Base-by-base conservation (phyloP, 2,888 invertebrate species). In the Eupeodes luniger region DNA sequence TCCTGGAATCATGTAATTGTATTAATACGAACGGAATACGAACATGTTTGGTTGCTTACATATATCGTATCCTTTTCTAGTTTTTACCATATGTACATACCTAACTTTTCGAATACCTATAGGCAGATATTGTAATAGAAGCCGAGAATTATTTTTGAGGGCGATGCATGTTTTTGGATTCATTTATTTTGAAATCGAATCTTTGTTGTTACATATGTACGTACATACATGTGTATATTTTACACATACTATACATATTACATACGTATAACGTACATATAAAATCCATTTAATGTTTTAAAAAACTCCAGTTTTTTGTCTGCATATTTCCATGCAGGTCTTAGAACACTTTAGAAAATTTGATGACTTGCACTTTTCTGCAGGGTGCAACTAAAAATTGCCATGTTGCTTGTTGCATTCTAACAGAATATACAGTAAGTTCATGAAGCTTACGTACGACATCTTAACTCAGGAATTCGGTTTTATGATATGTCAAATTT, bases 111-210 rank as follows among this genome's bases (percentile, higher is more conserved):
- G 1, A 11, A 16, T 12, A 14, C 44, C 36, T 69, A 11, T 53
- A n/a, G 53, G 51, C 74, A 74, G 44, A 55, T 70, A 64, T 81
- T 44, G 53, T 16, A 66, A 51, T 14, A 61, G 49, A 51, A 79
- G 57, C 74, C 40, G 75, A 72, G 69, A 53, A 79, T 70, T 79
- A 79, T 78, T 86, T 75, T 82, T 64, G 76, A 66, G 76, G 86
- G 74, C 62, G 84, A 80, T 81, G 80, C 80, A 84, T 83, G 83
- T 84, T 87, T 83, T 87, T 83, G 80, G 67, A 84, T 84, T 77
- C 84, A 80, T 84, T 74, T 87, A 84, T 87, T 77, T 74, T 78
- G 87, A 87, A 84, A 87, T 87, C 87, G 83, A 83, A 87, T 87
- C 83, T 83, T 16, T 79, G 82, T 59, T 82, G 86, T 70, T 79